These are phyloP conservation scores for Diadegma fenestrale DNA, from an alignment of 2,888 invertebrate genomes.

Conservation along the genomic window DNA sequence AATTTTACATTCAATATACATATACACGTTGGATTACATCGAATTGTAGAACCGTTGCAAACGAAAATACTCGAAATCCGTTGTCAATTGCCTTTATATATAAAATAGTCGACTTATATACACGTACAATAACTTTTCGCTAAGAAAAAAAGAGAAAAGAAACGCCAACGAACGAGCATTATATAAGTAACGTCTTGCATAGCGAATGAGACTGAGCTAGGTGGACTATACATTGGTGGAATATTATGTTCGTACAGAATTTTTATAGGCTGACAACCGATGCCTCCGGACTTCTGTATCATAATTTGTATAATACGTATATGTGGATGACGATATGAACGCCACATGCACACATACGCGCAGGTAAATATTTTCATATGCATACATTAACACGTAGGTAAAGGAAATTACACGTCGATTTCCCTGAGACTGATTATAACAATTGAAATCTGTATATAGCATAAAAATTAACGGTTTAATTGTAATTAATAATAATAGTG, in stretches of 20 bases:
- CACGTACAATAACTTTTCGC: slow-evolving; percentile 50
- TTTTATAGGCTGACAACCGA: slow-evolving; percentile 54
- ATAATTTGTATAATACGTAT: slow-evolving; percentile 32
- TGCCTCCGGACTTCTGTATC: slow-evolving; percentile 29
- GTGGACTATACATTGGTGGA: slow-evolving; percentile 58
- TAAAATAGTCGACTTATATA: slow-evolving; percentile 64
- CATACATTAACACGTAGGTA: slow-evolving; percentile 60
- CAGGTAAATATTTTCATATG: slow-evolving; percentile 35
- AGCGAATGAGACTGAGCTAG: slow-evolving; percentile 51
- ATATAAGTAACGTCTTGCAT: slow-evolving; percentile 59
- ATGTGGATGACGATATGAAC: slow-evolving; percentile 7
- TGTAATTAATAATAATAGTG: slow-evolving; percentile 49
- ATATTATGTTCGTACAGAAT: slow-evolving; percentile 57
- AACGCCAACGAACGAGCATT: slow-evolving; percentile 27
- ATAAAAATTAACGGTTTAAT: slow-evolving; percentile 52
- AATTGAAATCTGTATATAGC: slow-evolving; percentile 75
- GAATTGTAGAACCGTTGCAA: slow-evolving; percentile 50
- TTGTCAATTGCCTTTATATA: slow-evolving; percentile 36
- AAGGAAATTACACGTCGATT: slow-evolving; percentile 81
- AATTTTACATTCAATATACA: slow-evolving; percentile 63
- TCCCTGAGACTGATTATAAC: slow-evolving; percentile 84
- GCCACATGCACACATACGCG: slow-evolving; percentile 34
- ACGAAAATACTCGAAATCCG: slow-evolving; percentile 10
- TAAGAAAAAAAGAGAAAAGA: slow-evolving; percentile 10
- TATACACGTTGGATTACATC: slow-evolving; percentile 63